A percentile compares a stretch with the other conserved stretches of the same genome.
Conservation (phyloP, 2,888 invertebrate species). For the Drosophila picticornis region DNA sequence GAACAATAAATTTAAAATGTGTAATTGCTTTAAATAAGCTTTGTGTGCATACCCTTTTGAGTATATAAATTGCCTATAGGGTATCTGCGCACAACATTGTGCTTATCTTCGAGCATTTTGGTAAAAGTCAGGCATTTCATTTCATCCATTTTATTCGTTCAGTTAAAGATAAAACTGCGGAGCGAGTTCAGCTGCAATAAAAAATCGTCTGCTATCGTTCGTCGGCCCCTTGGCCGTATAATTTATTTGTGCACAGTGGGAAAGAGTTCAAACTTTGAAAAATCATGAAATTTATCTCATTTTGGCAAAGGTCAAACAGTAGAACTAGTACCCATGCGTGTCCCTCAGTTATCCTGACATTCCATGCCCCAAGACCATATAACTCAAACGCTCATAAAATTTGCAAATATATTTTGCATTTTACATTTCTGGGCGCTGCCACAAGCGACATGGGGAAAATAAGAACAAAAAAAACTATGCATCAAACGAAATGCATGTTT, state of each 20-base stretch:
- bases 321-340: slow-evolving; percentile 10
- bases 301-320: slow-evolving; percentile 70
- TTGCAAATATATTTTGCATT: slow-evolving; percentile 68
- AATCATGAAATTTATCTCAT: slow-evolving; percentile 75
- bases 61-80: not conserved
- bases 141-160: slow-evolving; percentile 63
- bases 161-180: slow-evolving; percentile 55
- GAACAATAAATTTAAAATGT: too few species aligned
- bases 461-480: slow-evolving; percentile 53
- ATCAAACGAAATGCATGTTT: slow-evolving; percentile 73
- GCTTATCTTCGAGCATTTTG: slow-evolving; percentile 62
- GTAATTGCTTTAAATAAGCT: not conserved
- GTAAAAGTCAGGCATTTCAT: slow-evolving; percentile 57
- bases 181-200: slow-evolving; percentile 53
- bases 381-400: slow-evolving; percentile 71
- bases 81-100: slow-evolving; percentile 31
- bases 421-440: slow-evolving; percentile 42
- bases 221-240: slow-evolving; percentile 43
- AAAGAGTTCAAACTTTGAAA: slow-evolving; percentile 73
- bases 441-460: slow-evolving; percentile 30
- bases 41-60: not conserved
- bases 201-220: slow-evolving; percentile 51
- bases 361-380: slow-evolving; percentile 42
- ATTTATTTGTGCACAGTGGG: slow-evolving; percentile 72
- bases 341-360: slow-evolving; percentile 10